Conservation (phyloP, 2,797 vertebrate genomes). For the Scleropages formosus region DNA sequence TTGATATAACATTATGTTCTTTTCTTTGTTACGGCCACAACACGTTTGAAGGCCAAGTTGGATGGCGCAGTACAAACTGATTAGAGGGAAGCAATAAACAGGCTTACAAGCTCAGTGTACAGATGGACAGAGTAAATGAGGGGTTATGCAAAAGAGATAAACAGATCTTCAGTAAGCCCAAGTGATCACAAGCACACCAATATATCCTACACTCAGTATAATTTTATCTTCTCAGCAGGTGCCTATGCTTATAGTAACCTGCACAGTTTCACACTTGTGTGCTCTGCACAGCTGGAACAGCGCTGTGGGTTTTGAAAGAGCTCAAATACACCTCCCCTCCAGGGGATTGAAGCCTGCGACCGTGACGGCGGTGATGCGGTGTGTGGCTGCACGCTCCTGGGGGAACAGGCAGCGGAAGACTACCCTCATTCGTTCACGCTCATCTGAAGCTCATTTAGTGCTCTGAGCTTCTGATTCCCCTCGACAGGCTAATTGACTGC, state of each 20-base stretch:
- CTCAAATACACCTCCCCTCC: too few species aligned
- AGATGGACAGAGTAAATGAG: slow-evolving; percentile 27
- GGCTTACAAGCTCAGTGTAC: slow-evolving; percentile 34
- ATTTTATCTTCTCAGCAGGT: too few species aligned
- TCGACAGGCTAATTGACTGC: slow-evolving; percentile 32
- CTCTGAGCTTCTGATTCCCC: slow-evolving; percentile 30
- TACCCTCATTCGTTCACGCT: not conserved
- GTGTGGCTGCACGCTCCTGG: too few species aligned
- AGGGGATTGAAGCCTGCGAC: too few species aligned
- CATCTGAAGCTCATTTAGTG: slow-evolving; percentile 39
- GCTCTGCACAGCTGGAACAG: too few species aligned
- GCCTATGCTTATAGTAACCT: too few species aligned
- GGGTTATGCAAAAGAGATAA: slow-evolving; percentile 27
- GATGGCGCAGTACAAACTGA: slow-evolving; percentile 7
- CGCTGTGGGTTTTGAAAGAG: not conserved
- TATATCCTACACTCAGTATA: too few species aligned
- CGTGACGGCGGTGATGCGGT: too few species aligned
- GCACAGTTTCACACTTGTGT: not conserved
- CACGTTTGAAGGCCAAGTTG: slow-evolving; percentile 37
- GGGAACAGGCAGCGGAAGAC: not conserved
- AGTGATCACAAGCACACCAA: too few species aligned
- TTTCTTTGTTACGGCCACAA: slow-evolving; percentile 35
- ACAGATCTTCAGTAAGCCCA: not conserved
- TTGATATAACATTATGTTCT: slow-evolving; percentile 40
- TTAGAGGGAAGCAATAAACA: slow-evolving; percentile 31